phyloP scores from a whole-genome alignment of 2,797 vertebrate species.

The Leptodactylus fallax region DNA sequence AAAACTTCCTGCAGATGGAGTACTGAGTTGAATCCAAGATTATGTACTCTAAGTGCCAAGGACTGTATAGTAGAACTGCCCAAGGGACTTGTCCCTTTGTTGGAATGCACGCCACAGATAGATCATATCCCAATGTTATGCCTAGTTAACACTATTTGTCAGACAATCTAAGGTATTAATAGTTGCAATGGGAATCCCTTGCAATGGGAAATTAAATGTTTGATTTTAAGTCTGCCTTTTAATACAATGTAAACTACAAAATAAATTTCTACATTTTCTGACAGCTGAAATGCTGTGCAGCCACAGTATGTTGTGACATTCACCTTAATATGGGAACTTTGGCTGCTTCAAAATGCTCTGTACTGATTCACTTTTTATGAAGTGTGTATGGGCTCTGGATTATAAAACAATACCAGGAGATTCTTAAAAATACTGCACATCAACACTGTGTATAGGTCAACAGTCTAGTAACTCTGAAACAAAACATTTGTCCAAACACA shows the following conservation, averaged over 20 bases:
- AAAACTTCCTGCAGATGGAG: no score
- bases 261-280: not conserved
- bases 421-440: not conserved
- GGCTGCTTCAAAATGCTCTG: not conserved
- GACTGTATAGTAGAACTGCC: no score
- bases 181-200: not conserved
- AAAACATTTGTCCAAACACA: not conserved
- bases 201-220: not conserved
- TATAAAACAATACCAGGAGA: not conserved
- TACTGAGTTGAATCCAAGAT: no score
- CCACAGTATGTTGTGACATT: constrained; percentile 6
- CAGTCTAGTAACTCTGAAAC: not conserved
- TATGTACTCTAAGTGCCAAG: no score
- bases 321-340: not conserved
- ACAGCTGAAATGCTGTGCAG: not conserved
- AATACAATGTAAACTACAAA: not conserved
- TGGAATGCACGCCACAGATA: no score
- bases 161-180: not conserved
- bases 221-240: not conserved
- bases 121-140: no score
- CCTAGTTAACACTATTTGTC: no score
- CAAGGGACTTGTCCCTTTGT: no score
- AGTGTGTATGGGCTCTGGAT: not conserved
- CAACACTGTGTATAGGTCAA: not conserved
- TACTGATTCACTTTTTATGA: not conserved